Evolutionary conservation across 2,113 vertebrate genomes (phyloP).

Genomic region (Semicossyphus pulcher): DNA sequence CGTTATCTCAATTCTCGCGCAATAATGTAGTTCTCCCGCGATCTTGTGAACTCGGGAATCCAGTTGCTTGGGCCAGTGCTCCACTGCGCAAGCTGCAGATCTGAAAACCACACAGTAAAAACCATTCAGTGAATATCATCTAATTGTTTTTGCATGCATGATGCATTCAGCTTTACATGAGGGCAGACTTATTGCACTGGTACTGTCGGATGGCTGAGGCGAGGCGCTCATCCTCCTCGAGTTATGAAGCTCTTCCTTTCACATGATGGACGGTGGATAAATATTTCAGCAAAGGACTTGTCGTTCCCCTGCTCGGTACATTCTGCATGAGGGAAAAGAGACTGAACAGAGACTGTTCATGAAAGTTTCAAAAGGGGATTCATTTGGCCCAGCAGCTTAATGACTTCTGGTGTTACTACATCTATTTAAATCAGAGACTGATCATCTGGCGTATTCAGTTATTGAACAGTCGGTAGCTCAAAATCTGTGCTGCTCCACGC

Average conservation of each 20-base stretch:
- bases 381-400: not conserved
- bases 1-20: no score
- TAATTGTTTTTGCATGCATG: not conserved
- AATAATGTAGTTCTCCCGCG: no score
- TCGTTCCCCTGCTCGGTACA: not conserved
- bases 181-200: not conserved
- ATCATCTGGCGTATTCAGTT: no score
- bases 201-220: not conserved
- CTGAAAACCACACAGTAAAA: not conserved
- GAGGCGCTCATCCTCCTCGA: not conserved
- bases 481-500: no score
- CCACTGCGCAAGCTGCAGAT: no score
- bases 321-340: not conserved
- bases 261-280: not conserved
- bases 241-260: not conserved
- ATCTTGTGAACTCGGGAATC: no score
- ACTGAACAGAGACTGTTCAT: not conserved
- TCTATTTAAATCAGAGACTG: no score
- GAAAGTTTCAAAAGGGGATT: not conserved
- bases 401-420: not conserved
- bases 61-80: no score
- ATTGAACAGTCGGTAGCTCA: no score
- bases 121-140: not conserved
- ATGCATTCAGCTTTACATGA: not conserved
- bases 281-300: not conserved